Conservation (phyloP, 2,888 invertebrate genomes). For the Odontomyia ornata region DNA sequence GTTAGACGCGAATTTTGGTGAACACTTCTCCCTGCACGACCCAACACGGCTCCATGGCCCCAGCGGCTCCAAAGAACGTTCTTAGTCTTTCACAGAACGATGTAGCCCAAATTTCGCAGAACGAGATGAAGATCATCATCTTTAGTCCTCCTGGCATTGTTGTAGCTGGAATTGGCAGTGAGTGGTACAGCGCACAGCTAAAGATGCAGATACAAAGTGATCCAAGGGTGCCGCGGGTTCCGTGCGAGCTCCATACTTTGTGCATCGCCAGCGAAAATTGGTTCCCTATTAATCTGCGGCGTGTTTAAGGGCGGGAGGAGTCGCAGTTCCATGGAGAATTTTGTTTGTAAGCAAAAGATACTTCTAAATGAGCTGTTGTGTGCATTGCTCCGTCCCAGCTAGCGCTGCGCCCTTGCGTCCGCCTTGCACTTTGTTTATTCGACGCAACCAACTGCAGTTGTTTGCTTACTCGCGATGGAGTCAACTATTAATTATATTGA, state of each 20-base stretch:
- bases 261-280: slow-evolving; percentile 26
- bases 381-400: background rate
- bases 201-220: background rate
- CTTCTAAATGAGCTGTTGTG: background rate
- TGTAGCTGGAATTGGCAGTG: slow-evolving; percentile 11
- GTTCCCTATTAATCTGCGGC: slow-evolving; percentile 2
- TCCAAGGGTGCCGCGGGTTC: background rate
- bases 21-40: background rate
- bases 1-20: slow-evolving; percentile 1
- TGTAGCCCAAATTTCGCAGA: slow-evolving; percentile 9
- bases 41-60: background rate
- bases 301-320: background rate
- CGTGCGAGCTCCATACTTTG: background rate
- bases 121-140: background rate
- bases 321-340: background rate
- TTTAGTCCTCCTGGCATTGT: background rate
- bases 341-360: slow-evolving; percentile 25
- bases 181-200: background rate
- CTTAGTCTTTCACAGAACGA: background rate
- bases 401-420: background rate
- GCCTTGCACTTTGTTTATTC: background rate
- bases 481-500: background rate
- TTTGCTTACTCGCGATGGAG: background rate
- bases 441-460: background rate
- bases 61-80: background rate